Evolutionary conservation across 2,888 invertebrate genomes (phyloP).

Genomic region (Escarpia spicata): DNA sequence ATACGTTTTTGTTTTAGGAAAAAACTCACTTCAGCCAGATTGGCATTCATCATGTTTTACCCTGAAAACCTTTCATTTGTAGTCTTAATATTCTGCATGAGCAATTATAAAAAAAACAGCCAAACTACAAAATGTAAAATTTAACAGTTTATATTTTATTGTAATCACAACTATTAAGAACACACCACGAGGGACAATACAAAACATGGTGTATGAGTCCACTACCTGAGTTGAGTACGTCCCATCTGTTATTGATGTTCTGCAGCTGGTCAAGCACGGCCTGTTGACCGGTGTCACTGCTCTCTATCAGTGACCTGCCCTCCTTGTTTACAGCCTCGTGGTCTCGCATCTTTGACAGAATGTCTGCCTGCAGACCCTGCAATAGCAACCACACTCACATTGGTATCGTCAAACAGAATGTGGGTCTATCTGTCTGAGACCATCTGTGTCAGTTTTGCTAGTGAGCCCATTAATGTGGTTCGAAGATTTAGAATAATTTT

Average conservation of each 20-base stretch:
- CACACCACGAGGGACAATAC: neutral
- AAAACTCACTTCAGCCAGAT: too few relatives aligned
- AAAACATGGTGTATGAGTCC: neutral
- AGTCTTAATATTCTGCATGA: neutral
- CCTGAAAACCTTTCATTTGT: neutral
- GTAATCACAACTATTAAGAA: neutral
- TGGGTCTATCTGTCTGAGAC: too few relatives aligned
- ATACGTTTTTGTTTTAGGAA: neutral
- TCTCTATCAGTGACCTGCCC: slow-evolving; percentile 86
- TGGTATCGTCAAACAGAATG: too few relatives aligned
- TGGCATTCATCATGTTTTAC: too few relatives aligned
- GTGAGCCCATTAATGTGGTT: too few relatives aligned
- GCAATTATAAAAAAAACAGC: neutral
- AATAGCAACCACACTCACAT: neutral
- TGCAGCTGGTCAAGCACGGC: slow-evolving; percentile 84
- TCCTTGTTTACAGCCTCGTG: slow-evolving; percentile 74
- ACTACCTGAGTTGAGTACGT: slow-evolving; percentile 71
- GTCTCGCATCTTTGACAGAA: slow-evolving; percentile 93
- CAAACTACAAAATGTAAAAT: neutral
- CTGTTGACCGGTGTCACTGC: slow-evolving; percentile 91
- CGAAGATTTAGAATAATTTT: too few relatives aligned
- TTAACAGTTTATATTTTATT: neutral
- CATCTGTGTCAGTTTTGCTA: too few relatives aligned
- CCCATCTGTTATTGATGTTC: slow-evolving; percentile 88
- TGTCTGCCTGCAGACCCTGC: slow-evolving; percentile 83